Evolutionary conservation across 2,888 invertebrate genomes (phyloP).

Genomic region (Escarpia spicata): DNA sequence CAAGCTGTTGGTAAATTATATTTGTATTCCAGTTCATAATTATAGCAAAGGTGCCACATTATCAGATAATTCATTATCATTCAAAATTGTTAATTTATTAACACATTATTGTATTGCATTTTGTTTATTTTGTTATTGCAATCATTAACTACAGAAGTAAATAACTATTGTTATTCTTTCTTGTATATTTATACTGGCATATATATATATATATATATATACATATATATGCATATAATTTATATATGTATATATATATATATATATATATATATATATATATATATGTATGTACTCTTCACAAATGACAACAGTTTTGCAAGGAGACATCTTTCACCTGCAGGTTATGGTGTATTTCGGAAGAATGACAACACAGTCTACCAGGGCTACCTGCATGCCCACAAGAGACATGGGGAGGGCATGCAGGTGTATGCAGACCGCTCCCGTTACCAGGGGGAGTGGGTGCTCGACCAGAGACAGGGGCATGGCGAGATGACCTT

Average conservation of each 20-base stretch:
- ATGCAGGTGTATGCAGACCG: slow-evolving; percentile 53
- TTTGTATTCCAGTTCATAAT: no score
- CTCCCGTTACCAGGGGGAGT: slow-evolving; percentile 61
- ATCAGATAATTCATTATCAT: no score
- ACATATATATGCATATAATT: no score
- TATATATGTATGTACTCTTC: neutral
- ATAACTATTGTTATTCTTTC: no score
- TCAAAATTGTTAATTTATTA: no score
- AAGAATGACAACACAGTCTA: slow-evolving; percentile 51
- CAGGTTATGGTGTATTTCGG: slow-evolving; percentile 60
- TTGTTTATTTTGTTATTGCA: no score
- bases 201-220: no score
- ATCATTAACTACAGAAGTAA: no score
- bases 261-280: neutral
- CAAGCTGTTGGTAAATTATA: no score
- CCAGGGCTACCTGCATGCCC: slow-evolving; percentile 53
- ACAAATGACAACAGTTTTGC: neutral
- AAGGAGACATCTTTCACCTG: neutral
- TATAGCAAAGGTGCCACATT: no score
- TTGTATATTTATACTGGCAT: no score
- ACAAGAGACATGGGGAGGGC: slow-evolving; percentile 59
- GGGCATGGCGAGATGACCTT: slow-evolving; percentile 60
- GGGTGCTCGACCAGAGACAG: slow-evolving; percentile 61
- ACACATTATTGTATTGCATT: no score
- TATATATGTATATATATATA: neutral